Evolutionary conservation across 2,888 invertebrate genomes (phyloP).

Genomic region (Machimus rusticus): DNA sequence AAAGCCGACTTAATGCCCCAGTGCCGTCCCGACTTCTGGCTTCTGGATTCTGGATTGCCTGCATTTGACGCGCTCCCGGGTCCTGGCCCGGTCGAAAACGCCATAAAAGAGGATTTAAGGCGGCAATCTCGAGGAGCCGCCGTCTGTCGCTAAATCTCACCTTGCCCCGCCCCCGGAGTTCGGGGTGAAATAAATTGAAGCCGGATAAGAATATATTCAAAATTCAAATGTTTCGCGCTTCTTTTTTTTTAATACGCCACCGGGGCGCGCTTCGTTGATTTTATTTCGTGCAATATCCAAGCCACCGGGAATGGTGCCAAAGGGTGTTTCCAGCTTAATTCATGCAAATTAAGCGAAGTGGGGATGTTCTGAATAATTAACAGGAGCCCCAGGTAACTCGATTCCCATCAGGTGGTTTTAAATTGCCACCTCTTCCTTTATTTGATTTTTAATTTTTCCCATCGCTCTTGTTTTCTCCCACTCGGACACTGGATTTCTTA

Average conservation of each 20-base stretch:
- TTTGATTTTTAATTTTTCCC: neutral
- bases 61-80: neutral
- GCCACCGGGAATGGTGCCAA: neutral
- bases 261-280: neutral
- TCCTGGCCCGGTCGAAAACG: neutral
- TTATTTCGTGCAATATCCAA: neutral
- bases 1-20: neutral
- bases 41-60: neutral
- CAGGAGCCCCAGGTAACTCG: neutral
- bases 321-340: slow-evolving; percentile 2
- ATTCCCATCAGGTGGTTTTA: slow-evolving; percentile 14
- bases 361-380: slow-evolving; percentile 25
- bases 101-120: slow-evolving; percentile 27
- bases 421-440: neutral
- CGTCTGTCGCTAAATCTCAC: slow-evolving; percentile 17
- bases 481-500: neutral
- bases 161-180: neutral
- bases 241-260: neutral
- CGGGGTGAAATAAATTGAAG: slow-evolving; percentile 8
- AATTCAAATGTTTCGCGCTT: slow-evolving; percentile 17
- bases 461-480: neutral
- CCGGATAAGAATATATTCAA: slow-evolving; percentile 25
- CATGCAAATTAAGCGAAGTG: slow-evolving; percentile 18
- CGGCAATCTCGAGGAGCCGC: neutral
- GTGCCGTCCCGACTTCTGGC: neutral